Conservation (phyloP, 2,888 invertebrate genomes). For the Crossocerus cetratus region DNA sequence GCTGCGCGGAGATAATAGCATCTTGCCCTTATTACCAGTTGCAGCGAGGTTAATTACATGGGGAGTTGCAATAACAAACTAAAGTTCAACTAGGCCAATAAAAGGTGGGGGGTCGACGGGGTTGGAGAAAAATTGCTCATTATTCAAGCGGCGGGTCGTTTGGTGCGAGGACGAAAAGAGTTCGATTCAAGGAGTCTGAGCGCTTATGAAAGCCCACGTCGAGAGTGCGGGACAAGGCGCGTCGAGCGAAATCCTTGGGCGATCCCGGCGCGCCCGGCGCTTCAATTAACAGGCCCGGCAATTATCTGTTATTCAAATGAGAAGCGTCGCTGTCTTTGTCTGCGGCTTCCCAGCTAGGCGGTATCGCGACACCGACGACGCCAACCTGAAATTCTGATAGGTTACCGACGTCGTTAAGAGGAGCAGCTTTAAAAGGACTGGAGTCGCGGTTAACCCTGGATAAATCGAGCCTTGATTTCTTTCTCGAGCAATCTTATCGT, state of each 20-base stretch:
- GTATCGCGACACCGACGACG: conserved; percentile 32
- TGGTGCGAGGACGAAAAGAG: background rate
- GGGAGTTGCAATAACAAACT: background rate
- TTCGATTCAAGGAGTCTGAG: too few species aligned
- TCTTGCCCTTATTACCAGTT: background rate
- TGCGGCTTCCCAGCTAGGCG: conserved; percentile 54
- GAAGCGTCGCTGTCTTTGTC: conserved; percentile 61
- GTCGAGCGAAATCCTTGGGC: conserved; percentile 66
- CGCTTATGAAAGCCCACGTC: too few species aligned
- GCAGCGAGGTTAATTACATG: background rate
- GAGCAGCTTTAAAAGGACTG: background rate
- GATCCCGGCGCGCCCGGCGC: conserved; percentile 63
- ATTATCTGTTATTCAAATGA: conserved; percentile 75
- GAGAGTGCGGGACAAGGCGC: conserved; percentile 27
- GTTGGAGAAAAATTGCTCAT: background rate
- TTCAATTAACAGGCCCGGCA: conserved; percentile 73
- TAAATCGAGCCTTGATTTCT: background rate
- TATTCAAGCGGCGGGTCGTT: background rate
- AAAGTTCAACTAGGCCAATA: background rate
- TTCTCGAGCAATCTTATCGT: background rate
- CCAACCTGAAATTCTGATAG: conserved; percentile 54
- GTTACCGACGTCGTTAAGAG: conserved; percentile 26
- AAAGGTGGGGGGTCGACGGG: background rate
- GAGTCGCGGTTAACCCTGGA: background rate
- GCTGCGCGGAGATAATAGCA: background rate